Evolutionary conservation across 1,140 invertebrate genomes (phyloP).

Genomic region (Drosophila insularis): DNA sequence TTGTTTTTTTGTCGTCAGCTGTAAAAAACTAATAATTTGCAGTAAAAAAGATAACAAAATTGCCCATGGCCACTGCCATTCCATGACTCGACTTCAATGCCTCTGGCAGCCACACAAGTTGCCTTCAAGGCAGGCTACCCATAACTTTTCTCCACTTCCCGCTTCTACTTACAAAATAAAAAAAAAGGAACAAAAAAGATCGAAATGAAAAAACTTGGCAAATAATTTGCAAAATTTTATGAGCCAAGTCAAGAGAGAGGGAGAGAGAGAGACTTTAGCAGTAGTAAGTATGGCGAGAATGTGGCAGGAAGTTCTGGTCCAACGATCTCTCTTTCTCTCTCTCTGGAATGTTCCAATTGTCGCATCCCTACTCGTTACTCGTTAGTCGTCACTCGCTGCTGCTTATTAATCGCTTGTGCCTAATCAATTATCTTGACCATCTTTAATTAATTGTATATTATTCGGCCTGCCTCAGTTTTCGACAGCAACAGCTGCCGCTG

Average conservation of each 20-base stretch:
- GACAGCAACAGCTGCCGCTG: slow-evolving; percentile 51
- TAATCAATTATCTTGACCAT: slow-evolving; percentile 82
- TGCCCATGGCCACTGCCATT: slow-evolving; percentile 53
- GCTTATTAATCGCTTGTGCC: slow-evolving; percentile 75
- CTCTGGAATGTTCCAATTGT: slow-evolving; percentile 7
- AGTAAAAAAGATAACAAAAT: slow-evolving; percentile 79
- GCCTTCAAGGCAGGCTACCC: slow-evolving; percentile 41
- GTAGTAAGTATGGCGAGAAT: neutral
- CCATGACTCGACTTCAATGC: slow-evolving; percentile 19
- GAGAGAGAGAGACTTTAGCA: neutral
- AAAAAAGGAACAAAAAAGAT: slow-evolving; percentile 47
- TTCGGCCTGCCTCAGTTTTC: slow-evolving; percentile 66
- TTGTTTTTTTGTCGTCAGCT: slow-evolving; percentile 62
- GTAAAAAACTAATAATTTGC: slow-evolving; percentile 79
- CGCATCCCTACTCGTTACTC: slow-evolving; percentile 27
- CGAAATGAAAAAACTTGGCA: slow-evolving; percentile 63
- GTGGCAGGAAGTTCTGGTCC: slow-evolving; percentile 56
- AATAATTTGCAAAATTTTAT: slow-evolving; percentile 78
- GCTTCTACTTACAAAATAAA: slow-evolving; percentile 17
- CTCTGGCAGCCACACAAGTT: slow-evolving; percentile 66
- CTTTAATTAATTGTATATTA: slow-evolving; percentile 82
- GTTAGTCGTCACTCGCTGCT: slow-evolving; percentile 27
- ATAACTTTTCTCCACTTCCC: slow-evolving; percentile 45
- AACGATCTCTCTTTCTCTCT: neutral
- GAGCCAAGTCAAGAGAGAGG: slow-evolving; percentile 38